These are phyloP conservation scores for Tryphoninae sp. DNA, from an alignment of 2,888 invertebrate genomes.

Conservation along the genomic window DNA sequence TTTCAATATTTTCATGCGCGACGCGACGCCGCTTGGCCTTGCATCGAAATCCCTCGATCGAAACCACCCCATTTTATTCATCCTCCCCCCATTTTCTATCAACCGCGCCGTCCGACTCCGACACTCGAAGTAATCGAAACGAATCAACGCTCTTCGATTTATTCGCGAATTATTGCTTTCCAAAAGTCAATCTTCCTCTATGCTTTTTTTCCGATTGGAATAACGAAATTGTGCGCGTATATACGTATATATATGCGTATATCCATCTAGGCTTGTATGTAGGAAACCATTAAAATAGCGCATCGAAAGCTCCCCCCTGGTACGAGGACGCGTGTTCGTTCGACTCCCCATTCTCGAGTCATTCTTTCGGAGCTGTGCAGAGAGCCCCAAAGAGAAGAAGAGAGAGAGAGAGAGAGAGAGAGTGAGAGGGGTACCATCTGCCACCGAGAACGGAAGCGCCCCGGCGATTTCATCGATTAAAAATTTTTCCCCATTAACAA, in stretches of 20 bases:
- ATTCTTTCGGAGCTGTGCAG: conserved; percentile 24
- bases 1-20: conserved; percentile 29
- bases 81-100: neutral
- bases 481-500: conserved; percentile 58
- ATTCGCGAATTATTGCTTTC: neutral
- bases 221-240: neutral
- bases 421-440: conserved; percentile 60
- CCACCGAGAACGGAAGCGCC: conserved; percentile 61
- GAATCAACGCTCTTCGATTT: conserved; percentile 10
- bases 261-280: neutral
- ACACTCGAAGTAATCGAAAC: neutral
- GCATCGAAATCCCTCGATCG: conserved; percentile 70
- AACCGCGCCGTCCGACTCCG: conserved; percentile 1
- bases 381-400: neutral
- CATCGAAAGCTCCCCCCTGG: conserved; percentile 57
- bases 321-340: conserved; percentile 47
- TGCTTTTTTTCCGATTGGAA: conserved; percentile 11
- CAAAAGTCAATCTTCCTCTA: neutral
- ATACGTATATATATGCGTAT: neutral
- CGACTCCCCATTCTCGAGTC: conserved; percentile 53
- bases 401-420: conserved; percentile 27
- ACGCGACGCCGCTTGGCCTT: conserved; percentile 67
- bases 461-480: conserved; percentile 61
- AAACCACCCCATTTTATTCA: conserved; percentile 48
- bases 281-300: conserved; percentile 32